Evolutionary conservation across 2,888 invertebrate genomes (phyloP), one percentile per base, ranked within the genome.

Genomic region (Microctonus brassicae): DNA sequence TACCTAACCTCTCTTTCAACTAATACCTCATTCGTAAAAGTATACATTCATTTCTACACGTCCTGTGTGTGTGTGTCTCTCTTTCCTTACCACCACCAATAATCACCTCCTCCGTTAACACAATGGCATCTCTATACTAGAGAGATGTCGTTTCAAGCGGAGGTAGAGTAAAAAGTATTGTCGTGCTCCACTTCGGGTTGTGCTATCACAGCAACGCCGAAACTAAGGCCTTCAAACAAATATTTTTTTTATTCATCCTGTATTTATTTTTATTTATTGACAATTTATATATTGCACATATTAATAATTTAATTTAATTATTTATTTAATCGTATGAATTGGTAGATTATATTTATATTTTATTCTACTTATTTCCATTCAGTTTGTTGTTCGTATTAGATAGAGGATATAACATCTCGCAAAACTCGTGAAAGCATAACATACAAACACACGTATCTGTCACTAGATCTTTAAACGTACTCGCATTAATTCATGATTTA

Each of bases 111-210:
- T 47, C 69, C 52, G 71, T 29, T 7, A 47, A 71, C 62, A 71
- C 66, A 67, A 42, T 62, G 66, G 17, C 66, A 55, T 65, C 24
- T 65, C 22, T 71, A 55, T 47, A 29, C 13, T 53, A 52, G 52
- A 60, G 71, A 34, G 26, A 47, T 67, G 69, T 63, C 76, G 76
- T 77, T 75, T 72, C 66, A 67, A 70, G 52, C 63, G 47, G 73
- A 76, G 74, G 78, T 52, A 77, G 65, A 78, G 55, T 58, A 72
- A 75, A 72, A 29, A 29, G 29, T 29, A 52, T 72, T 71, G 73
- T 69, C 65, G 70, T 63, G 36, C 69, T 78, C 78, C 78, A 78
- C 78, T 70, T 74, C 65, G 76, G 62, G 63, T 61, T 70, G 76
- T 71, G 72, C 29, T 73, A 67, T 65, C 42, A 70, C 73, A 73